phyloP scores from a whole-genome alignment of 53 echinoderm and acorn worm genomes.

The Astropecten irregularis region DNA sequence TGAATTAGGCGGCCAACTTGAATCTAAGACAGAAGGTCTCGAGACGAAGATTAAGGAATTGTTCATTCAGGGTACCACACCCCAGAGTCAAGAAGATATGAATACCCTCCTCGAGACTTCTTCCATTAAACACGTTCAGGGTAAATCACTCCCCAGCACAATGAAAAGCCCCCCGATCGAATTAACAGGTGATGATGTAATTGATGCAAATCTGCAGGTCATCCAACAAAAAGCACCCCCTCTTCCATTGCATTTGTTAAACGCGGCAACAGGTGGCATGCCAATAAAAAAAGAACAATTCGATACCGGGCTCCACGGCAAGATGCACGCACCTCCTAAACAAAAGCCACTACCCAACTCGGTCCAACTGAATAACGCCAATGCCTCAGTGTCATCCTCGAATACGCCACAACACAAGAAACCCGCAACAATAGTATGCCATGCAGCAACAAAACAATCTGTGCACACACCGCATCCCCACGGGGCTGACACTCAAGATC shows the following conservation, averaged over 20 bases:
- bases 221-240: conserved; percentile 6
- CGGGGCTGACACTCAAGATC: too few species aligned
- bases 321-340: not conserved
- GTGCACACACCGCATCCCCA: too few species aligned
- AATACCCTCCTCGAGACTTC: too few species aligned
- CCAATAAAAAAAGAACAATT: not conserved
- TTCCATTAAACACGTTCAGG: too few species aligned
- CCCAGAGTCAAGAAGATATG: not conserved
- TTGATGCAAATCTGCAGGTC: conserved; percentile 2
- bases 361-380: not conserved
- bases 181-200: conserved; percentile 1
- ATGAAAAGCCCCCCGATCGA: not conserved
- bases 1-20: not conserved
- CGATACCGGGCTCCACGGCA: not conserved
- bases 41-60: too few species aligned
- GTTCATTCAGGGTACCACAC: not conserved
- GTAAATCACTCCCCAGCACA: too few species aligned
- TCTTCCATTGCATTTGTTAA: not conserved
- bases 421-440: too few species aligned
- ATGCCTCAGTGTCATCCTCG: not conserved
- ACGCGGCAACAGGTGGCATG: not conserved
- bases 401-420: too few species aligned
- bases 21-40: not conserved
- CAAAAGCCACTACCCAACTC: not conserved
- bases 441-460: too few species aligned